Base-by-base conservation (phyloP, 1,140 invertebrate species). In the Drosophila pallidifrons region DNA sequence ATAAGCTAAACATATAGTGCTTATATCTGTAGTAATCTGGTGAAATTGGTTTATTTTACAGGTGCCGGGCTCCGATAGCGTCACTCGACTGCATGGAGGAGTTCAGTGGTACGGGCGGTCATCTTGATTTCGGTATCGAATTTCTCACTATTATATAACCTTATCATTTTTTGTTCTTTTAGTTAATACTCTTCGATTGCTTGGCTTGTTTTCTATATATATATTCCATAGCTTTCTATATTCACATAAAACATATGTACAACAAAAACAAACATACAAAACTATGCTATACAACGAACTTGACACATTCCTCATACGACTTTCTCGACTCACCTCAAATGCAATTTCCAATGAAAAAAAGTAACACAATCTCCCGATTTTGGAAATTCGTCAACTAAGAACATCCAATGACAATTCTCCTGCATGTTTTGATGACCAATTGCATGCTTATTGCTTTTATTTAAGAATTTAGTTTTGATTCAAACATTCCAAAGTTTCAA, bases 11-110 rank as follows among this genome's bases (percentile, higher is more conserved):
- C 4, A 3, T 25, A 25, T 4, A 25, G 20, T 25, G 20, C 3
- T 25, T 25, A 25, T 25, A 25, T 25, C 20, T 4, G 20, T 25
- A 25, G 20, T 25, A 25, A 25, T 25, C 20, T 25, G 20, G 20
- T 25, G 20, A 25, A 25, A 25, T 54, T 8, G 7, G 7, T 5
- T 16, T 57, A 11, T 32, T n/a, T 92, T 92, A 49, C 93, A 97
- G 97, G 95, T 97, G 96, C 94, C 95, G 96, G 91, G 97, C 97
- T 82, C 97, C 97, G 76, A 98, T 98, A 93, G 97, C 97, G 71
- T 97, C 96, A 91, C 94, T 98, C 83, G 97, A 98, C 94, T 97
- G 97, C 93, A 97, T 98, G 97, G 97, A 97, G 94, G 97, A 98
- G 93, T 97, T 97, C 94, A 96, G 96, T 93, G 96, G 94, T 92